A percentile compares a stretch with the other conserved stretches of the same genome.
Evolutionary conservation across 2,113 vertebrate genomes (phyloP).

Genomic region (Podilymbus podiceps): DNA sequence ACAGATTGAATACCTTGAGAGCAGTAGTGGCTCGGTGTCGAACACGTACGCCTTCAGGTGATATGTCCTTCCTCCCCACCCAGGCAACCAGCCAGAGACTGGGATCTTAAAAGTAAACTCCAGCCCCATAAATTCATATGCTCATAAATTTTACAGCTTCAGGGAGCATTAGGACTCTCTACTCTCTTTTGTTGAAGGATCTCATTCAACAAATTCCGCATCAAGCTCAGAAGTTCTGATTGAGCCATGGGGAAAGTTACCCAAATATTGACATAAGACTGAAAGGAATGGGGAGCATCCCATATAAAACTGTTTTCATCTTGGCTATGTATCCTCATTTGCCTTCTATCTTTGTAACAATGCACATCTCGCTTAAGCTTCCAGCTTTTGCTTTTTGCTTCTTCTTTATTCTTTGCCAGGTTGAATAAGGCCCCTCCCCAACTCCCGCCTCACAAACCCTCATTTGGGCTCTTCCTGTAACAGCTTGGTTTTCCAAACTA

Average conservation of each 20-base stretch:
- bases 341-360: background rate
- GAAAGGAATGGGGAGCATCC: background rate
- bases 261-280: background rate
- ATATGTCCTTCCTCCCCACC: background rate
- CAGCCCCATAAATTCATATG: background rate
- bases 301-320: background rate
- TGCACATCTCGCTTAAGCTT: background rate
- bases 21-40: background rate
- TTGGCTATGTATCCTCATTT: background rate
- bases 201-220: background rate
- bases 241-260: background rate
- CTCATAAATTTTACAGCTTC: background rate
- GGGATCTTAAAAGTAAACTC: background rate
- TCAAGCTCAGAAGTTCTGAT: background rate
- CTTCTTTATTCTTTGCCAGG: background rate
- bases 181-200: background rate
- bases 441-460: accelerated
- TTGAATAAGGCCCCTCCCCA: background rate
- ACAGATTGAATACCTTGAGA: background rate
- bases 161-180: background rate
- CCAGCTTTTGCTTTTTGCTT: background rate
- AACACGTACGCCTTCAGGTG: background rate
- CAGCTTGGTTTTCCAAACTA: background rate
- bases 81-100: background rate
- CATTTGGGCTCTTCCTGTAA: background rate